phyloP scores from a whole-genome alignment of 2,797 vertebrate species.

The Mormyrops attenuatus region DNA sequence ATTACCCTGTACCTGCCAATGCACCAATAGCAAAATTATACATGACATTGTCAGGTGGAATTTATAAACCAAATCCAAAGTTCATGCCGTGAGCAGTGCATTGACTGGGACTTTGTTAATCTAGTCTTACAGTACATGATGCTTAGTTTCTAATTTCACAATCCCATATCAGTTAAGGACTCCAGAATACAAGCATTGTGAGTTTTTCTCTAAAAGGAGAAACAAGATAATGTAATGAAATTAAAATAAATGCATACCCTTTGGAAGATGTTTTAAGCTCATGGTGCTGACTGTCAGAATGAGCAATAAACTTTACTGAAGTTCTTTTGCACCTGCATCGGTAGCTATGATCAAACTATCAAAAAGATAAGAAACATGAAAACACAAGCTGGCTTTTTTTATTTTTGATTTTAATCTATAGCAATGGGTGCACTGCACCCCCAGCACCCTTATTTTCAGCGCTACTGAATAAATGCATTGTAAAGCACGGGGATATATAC shows the following conservation, averaged over 20 bases:
- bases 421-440: background rate
- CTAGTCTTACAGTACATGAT: background rate
- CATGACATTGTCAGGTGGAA: background rate
- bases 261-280: background rate
- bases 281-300: background rate
- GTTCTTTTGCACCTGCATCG: background rate
- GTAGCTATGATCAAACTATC: background rate
- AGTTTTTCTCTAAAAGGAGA: background rate
- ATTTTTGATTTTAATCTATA: background rate
- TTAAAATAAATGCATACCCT: background rate
- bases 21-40: background rate
- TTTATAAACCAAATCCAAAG: background rate
- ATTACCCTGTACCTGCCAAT: background rate
- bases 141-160: background rate
- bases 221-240: background rate
- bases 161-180: background rate
- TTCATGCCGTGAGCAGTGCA: background rate
- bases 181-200: background rate
- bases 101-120: background rate
- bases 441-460: background rate
- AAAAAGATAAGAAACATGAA: background rate
- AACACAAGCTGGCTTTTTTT: background rate
- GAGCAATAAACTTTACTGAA: background rate
- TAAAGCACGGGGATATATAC: background rate
- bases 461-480: background rate